Evolutionary conservation across 2,797 vertebrate genomes (phyloP), one percentile per base, ranked within the genome.

Genomic region (Ctenopoma kingsleyae): DNA sequence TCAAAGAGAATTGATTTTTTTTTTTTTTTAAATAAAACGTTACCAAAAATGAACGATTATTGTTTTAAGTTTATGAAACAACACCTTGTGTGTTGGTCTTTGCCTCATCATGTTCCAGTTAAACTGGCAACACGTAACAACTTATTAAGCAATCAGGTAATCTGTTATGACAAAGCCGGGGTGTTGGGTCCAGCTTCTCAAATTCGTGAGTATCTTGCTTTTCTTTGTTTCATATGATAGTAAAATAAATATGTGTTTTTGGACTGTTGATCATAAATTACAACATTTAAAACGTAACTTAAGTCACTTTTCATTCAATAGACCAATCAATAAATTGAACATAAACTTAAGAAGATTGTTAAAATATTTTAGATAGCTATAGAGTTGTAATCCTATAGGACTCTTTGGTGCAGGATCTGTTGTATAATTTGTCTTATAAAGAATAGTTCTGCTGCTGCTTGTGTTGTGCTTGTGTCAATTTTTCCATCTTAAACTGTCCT

Each of bases 11-110:
- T 6, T 1, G 10, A 70, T 81, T 68, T 32, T 32, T 32, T 32
- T 9, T 66, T 51, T 25, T 58, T 81, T 59, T 59, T 32, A 46
- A 60, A 32, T 87, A 89, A 91, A 93, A 79, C 22, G 44, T 57
- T 68, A 54, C 49, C 50, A 57, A 83, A 79, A 60, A 76, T 1
- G 0, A 2, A 16, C 10, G 7, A 10, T 54, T 23, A 0, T 60
- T 67, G 16, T 53, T 56, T 58, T 50, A 2, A 1, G 52, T 47
- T 36, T 32, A 50, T 52, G 36, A 16, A 50, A n/a, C 17, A 8
- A 0, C 0, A 22, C 7, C 0, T 59, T 22, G 20, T 63, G 12
- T 35, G 1, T 48, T 7, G 19, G 9, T 54, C 25, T 56, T 53
- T 17, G 5, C 30, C 9, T n/a, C 1, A 36, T 62, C 38, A 9